Conservation (phyloP, 2,888 invertebrate genomes). For the Ecliptopera silaceata region DNA sequence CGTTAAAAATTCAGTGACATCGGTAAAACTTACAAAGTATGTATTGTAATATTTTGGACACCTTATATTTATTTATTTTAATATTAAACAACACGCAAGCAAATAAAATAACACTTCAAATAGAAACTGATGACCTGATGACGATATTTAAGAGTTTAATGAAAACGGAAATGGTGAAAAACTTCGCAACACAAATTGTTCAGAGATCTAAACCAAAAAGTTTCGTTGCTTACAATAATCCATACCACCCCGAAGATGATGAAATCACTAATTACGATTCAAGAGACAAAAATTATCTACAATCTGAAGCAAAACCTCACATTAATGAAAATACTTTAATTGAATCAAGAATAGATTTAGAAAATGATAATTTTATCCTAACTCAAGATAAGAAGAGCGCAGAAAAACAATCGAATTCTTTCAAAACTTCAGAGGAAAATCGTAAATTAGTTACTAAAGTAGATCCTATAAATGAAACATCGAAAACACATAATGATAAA, state of each 20-base stretch:
- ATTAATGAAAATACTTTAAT: not conserved
- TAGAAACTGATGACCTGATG: constrained; percentile 46
- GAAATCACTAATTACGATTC: constrained; percentile 10
- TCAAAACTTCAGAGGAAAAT: constrained; percentile 3
- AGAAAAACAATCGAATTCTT: constrained; percentile 35
- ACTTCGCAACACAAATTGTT: constrained; percentile 36
- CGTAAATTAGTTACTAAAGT: not conserved
- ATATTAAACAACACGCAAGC: constrained; percentile 20
- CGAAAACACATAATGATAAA: not conserved
- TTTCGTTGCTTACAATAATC: constrained; percentile 43
- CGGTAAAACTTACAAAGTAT: constrained; percentile 5
- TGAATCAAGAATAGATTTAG: constrained; percentile 39
- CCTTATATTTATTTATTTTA: constrained; percentile 5
- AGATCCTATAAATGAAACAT: not conserved
- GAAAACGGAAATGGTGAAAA: constrained; percentile 36
- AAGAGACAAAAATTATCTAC: not conserved
- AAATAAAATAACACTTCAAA: constrained; percentile 46
- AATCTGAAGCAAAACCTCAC: constrained; percentile 2
- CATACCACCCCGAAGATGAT: constrained; percentile 60
- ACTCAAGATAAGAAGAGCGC: constrained; percentile 30
- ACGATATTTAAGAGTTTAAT: constrained; percentile 40
- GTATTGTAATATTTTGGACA: not conserved
- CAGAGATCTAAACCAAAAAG: constrained; percentile 25
- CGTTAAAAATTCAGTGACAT: too few relatives aligned
- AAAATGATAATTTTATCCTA: constrained; percentile 45